Conservation (phyloP, 2,113 vertebrate genomes). For the Sterrhoptilus dennistouni region DNA sequence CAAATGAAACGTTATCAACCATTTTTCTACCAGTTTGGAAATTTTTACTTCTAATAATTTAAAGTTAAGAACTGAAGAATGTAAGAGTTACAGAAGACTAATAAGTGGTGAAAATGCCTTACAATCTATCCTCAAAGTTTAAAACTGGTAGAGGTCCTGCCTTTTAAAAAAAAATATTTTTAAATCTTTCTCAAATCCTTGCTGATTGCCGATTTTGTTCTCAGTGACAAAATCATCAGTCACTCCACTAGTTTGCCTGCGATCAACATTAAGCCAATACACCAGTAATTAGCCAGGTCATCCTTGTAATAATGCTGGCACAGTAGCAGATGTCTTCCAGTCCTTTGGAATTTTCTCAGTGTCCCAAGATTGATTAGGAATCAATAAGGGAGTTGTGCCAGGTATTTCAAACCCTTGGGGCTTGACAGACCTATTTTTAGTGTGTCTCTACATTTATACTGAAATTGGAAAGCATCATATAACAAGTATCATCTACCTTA, state of each 20-base stretch:
- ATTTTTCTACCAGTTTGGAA: neutral
- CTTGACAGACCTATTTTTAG: neutral
- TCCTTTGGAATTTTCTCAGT: neutral
- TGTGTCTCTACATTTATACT: neutral
- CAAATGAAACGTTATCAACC: neutral
- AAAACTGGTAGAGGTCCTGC: neutral
- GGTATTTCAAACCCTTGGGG: neutral
- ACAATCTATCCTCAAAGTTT: neutral
- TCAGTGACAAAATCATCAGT: neutral
- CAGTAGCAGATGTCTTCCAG: neutral
- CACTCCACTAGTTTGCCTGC: neutral
- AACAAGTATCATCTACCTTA: neutral
- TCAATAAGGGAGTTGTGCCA: slow-evolving; percentile 6
- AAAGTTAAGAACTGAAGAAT: neutral
- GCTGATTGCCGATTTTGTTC: neutral
- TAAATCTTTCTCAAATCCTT: neutral
- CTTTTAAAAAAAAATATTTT: neutral
- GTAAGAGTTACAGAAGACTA: neutral
- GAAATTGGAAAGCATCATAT: neutral
- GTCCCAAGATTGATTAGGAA: neutral
- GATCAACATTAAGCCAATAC: neutral
- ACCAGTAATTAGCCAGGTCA: neutral
- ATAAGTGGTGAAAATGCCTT: neutral
- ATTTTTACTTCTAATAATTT: neutral
- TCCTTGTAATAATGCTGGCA: neutral